Percentiles rank a stretch among this genome's conserved stretches.
Conservation (phyloP, 2,888 invertebrate species). For the Leucozona laternaria region DNA sequence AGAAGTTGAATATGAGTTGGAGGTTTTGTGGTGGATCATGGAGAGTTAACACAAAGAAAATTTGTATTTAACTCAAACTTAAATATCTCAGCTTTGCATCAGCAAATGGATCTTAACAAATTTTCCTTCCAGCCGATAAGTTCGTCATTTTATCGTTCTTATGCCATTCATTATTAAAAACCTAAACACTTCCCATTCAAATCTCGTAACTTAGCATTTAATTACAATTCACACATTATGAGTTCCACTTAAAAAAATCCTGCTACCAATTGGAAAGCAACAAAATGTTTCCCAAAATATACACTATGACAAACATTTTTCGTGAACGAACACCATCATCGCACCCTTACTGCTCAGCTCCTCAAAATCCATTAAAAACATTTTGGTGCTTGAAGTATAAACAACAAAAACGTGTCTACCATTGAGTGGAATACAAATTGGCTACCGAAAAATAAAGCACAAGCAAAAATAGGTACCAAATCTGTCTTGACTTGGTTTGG, state of each 20-base stretch:
- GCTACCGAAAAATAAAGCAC: constrained; percentile 59
- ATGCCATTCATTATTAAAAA: neutral
- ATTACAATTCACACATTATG: constrained; percentile 44
- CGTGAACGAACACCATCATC: constrained; percentile 64
- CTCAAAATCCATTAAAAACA: constrained; percentile 48
- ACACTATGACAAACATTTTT: constrained; percentile 65
- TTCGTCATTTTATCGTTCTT: neutral
- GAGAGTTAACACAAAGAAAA: too few relatives aligned
- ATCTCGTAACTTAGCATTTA: constrained; percentile 29
- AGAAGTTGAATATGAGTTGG: too few relatives aligned
- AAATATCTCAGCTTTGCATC: too few relatives aligned
- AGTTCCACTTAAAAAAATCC: constrained; percentile 21
- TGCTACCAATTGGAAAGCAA: constrained; percentile 41
- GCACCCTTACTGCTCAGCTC: neutral
- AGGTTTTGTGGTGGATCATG: too few relatives aligned
- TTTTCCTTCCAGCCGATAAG: neutral
- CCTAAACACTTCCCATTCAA: constrained; percentile 17
- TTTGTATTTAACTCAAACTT: too few relatives aligned
- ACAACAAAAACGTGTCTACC: constrained; percentile 73
- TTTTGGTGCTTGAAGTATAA: constrained; percentile 42
- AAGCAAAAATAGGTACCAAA: constrained; percentile 52
- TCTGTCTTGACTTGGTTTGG: constrained; percentile 63
- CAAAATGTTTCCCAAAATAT: constrained; percentile 35
- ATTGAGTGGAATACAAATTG: constrained; percentile 74
- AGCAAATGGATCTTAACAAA: too few relatives aligned